These are phyloP conservation scores for Nipponacmea schrenckii DNA, from an alignment of 2,888 invertebrate genomes.

Conservation along the genomic window DNA sequence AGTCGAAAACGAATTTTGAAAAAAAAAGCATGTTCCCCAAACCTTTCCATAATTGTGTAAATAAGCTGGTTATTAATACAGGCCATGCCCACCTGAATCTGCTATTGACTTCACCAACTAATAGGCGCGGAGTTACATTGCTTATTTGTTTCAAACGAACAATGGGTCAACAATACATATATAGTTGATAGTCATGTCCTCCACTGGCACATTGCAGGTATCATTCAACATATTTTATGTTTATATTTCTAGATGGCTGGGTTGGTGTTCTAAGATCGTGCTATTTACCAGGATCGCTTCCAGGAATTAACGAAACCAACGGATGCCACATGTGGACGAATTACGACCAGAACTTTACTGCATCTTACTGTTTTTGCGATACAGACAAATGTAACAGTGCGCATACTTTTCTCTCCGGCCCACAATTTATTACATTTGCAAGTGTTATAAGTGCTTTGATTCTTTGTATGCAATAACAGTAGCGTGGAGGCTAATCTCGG, in stretches of 20 bases:
- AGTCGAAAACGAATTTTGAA: no score
- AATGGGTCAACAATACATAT: no score
- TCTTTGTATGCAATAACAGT: slow-evolving; percentile 7
- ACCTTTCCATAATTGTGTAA: no score
- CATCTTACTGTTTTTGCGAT: slow-evolving; percentile 51
- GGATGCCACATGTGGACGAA: slow-evolving; percentile 46
- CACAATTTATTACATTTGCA: neutral
- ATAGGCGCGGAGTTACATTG: no score
- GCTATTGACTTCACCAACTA: no score
- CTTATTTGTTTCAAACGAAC: no score
- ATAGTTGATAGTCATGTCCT: no score
- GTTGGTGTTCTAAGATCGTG: slow-evolving; percentile 44
- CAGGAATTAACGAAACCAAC: slow-evolving; percentile 42
- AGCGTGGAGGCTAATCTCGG: no score
- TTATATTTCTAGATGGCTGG: slow-evolving; percentile 32
- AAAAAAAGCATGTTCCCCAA: no score
- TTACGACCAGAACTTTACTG: slow-evolving; percentile 35
- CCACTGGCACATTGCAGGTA: no score
- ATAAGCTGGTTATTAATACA: no score
- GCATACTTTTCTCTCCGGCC: neutral
- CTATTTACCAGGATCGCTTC: slow-evolving; percentile 38
- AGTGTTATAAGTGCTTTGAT: slow-evolving; percentile 15
- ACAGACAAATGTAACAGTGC: slow-evolving; percentile 45
- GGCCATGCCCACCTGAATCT: no score
- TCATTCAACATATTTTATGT: neutral